These are phyloP conservation scores for Drosophila neocordata DNA, from an alignment of 1,140 invertebrate genomes.

Conservation along the genomic window DNA sequence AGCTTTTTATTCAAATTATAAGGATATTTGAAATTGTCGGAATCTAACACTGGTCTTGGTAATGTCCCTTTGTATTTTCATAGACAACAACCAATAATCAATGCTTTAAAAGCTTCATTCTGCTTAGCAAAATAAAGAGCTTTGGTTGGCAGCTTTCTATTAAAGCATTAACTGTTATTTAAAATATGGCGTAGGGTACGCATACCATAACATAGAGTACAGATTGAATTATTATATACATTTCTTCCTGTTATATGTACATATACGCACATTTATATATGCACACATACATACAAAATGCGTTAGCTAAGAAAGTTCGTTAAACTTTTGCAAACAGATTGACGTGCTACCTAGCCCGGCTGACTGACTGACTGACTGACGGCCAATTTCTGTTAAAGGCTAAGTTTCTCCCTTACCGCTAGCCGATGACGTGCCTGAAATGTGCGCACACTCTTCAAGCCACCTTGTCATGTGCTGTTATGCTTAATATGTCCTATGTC, in stretches of 20 bases:
- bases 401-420: constrained; percentile 31
- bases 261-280: neutral
- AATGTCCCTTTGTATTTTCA: neutral
- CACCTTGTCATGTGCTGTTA: constrained; percentile 42
- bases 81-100: constrained; percentile 11
- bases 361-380: constrained; percentile 25
- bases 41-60: no score
- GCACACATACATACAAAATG: neutral
- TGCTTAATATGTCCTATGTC: constrained; percentile 62
- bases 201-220: constrained; percentile 14
- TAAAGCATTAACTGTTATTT: constrained; percentile 2
- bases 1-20: neutral
- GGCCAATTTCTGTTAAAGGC: constrained; percentile 12
- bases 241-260: neutral
- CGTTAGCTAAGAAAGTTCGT: constrained; percentile 54
- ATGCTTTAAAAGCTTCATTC: neutral
- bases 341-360: constrained; percentile 34
- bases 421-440: constrained; percentile 63
- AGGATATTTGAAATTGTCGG: constrained; percentile 2
- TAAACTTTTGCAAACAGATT: constrained; percentile 71
- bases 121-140: neutral
- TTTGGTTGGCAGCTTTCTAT: neutral
- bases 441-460: constrained; percentile 59
- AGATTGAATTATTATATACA: neutral
- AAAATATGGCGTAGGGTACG: constrained; percentile 50